Evolutionary conservation across 30 jellyfish, hydroid and myxozoan genomes (phyloP), one percentile per base, ranked within the genome.

Genomic region (Hydractinia symbiolongicarpus): DNA sequence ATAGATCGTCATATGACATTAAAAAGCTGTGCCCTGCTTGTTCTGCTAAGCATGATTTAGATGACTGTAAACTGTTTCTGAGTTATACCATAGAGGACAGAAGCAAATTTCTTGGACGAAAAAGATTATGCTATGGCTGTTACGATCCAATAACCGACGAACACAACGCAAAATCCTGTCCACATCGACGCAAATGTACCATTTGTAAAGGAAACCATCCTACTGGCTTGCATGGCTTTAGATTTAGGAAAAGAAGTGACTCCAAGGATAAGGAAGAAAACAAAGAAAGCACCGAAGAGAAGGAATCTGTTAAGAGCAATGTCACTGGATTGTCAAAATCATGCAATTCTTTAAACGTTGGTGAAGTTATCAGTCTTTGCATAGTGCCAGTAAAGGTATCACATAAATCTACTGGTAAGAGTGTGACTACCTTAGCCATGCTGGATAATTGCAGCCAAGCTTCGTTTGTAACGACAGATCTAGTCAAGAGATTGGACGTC

Each of bases 391-490:
- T 81, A 50, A 67, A 49, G 81, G 15, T 81, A 8, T 72, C 66
- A 49, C 84, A 81, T 51, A 49, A 57, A 5, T 8, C 58, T 11
- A 57, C 49, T 67, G 49, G 66, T 20, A 20, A 30, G 52, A 5
- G 20, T 21, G 50, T 79, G 0, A 53, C 44, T 9, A 61, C 16
- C 17, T 79, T 9, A 50, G 87, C 69, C 60, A 57, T 60, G 81
- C 81, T 78, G 60, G 87, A 61, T 66, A 61, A 66, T 71, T 61
- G 87, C 80, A 61, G 87, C 87, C 87, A 79, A 67, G 87, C 71
- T 61, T 13, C 69, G 64, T 79, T 79, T 67, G 81, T 79, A 67
- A 61, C 81, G 44, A 67, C 62, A 44, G 81, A 79, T 70, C 50
- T 79, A 30, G n/a, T 79, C n/a, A 17, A 49, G 21, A 66, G 21